Base-by-base conservation (phyloP, 2,113 vertebrate species). In the Hypanus sabinus region DNA sequence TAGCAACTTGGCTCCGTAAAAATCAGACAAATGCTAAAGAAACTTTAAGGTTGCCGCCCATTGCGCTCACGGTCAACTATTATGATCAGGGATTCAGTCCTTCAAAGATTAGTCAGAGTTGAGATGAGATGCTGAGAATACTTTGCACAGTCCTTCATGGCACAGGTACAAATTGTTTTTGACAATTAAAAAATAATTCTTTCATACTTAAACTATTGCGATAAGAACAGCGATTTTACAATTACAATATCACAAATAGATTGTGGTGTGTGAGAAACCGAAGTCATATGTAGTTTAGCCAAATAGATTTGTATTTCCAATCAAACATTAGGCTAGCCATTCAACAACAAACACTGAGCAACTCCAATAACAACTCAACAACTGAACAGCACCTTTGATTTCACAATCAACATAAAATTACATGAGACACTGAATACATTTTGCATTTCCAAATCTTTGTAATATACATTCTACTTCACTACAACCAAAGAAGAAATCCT, bases 111-210 rank as follows among this genome's bases (percentile, higher is more conserved):
- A 90, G 85, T 60, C 73, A 55, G 22, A 55, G 68, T 55, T 93
- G 68, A 93, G 90, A 93, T 93, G 90, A 93, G 90, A 93, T 93
- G 90, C 90, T 46, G 91, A 93, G 91, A 38, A 36, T 71, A 46
- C 27, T 93, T 93, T 93, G 91, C 70, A 93, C 91, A 71, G 91
- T 68, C 91, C 91, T 93, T 93, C 38, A 75, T 73, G 88, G 68
- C 91, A 93, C 91, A 93, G 91, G 73, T 46, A 75, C 33, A 93
- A 93, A 93, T 93, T 20, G 65, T 92, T 92, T 91, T 38, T 93
- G 91, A 93, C 91, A 46, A 81, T 46, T 38, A 81, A 81, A 90
- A 93, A 93, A 70, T 36, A 93, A n/a, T 46, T 75, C 27, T 24
- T 75, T 73, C 71, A 73, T 30, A 73, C 22, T 73, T 33, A 93